phyloP scores from a whole-genome alignment of 2,113 vertebrate species.

The Ceyx cyanopectus region DNA sequence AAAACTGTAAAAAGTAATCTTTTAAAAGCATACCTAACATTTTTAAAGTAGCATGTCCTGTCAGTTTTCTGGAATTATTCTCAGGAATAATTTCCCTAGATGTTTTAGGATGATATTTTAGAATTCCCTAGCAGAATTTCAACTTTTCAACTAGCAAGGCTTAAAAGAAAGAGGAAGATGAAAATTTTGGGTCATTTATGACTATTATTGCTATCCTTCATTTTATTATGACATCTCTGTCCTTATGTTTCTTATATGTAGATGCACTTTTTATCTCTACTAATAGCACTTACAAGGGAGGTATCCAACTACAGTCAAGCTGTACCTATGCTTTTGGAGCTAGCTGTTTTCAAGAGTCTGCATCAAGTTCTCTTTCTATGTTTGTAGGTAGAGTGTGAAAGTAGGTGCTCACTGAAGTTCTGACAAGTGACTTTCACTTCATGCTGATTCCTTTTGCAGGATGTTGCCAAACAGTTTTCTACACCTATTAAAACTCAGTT shows the following conservation, averaged over 20 bases:
- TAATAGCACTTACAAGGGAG: background rate
- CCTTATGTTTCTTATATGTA: background rate
- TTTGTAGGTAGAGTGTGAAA: background rate
- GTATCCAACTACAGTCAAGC: background rate
- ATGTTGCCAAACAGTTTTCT: background rate
- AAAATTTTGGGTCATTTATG: background rate
- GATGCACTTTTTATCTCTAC: background rate
- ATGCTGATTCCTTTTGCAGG: background rate
- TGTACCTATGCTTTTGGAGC: background rate
- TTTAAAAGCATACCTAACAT: background rate
- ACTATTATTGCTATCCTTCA: background rate
- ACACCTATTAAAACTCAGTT: background rate
- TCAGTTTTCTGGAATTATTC: background rate
- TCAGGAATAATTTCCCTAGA: background rate
- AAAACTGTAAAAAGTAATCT: background rate
- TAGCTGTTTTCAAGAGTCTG: background rate
- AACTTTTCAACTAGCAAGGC: background rate
- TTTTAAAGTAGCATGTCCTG: background rate
- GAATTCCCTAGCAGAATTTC: background rate
- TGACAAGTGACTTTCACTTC: background rate
- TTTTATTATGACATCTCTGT: background rate
- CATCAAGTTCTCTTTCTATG: background rate
- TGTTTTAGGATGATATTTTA: background rate
- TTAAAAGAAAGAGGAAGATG: background rate
- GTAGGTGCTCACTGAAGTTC: background rate